These are phyloP conservation scores for Musca vetustissima DNA, from an alignment of 1,140 invertebrate species.

Conservation along the genomic window DNA sequence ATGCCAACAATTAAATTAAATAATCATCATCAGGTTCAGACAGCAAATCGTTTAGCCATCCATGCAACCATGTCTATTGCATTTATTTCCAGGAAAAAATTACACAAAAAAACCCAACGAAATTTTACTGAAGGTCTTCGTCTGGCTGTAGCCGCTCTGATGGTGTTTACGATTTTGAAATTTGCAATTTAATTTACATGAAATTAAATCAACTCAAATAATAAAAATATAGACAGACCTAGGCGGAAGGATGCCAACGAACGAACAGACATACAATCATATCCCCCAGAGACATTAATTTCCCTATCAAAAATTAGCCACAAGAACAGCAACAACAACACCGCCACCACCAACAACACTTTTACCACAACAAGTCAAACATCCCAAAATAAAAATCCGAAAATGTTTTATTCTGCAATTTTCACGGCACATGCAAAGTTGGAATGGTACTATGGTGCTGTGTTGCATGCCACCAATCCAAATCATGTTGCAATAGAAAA, in stretches of 20 bases:
- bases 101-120: background rate
- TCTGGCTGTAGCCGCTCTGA: background rate
- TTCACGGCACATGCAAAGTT: too few species aligned
- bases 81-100: slow-evolving; percentile 1
- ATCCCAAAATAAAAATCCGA: too few species aligned
- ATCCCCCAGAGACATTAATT: slow-evolving; percentile 17
- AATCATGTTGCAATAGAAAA: too few species aligned
- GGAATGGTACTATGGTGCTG: background rate
- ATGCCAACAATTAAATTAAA: background rate
- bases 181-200: slow-evolving; percentile 22
- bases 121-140: background rate
- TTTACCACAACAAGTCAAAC: too few species aligned
- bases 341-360: too few species aligned
- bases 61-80: background rate
- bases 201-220: slow-evolving; percentile 15
- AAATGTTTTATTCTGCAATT: too few species aligned
- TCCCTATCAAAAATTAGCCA: slow-evolving; percentile 2
- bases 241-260: background rate
- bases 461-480: too few species aligned
- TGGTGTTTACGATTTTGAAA: background rate
- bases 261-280: background rate
- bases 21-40: background rate
- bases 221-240: background rate
- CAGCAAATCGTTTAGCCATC: background rate
- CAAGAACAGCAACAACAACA: background rate